Conservation (phyloP, 2,888 invertebrate species). For the Erynnis tages region DNA sequence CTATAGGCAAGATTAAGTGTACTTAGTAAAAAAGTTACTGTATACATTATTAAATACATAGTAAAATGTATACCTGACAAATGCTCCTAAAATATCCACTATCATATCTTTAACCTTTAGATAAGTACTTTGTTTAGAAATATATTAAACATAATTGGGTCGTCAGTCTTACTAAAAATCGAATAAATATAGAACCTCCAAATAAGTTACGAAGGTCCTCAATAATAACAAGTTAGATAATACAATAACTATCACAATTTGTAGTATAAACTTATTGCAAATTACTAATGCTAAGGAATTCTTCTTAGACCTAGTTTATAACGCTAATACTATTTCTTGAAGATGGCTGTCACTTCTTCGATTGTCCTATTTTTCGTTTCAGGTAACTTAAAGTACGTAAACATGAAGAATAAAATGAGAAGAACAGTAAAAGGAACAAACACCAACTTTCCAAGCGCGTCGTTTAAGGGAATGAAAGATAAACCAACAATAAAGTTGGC, state of each 20-base stretch:
- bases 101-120: conserved; percentile 34
- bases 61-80: conserved; percentile 18
- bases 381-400: conserved; percentile 72
- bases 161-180: conserved; percentile 64
- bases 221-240: conserved; percentile 34
- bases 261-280: conserved; percentile 55
- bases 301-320: conserved; percentile 36
- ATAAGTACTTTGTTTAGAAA: conserved; percentile 62
- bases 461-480: conserved; percentile 64
- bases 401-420: conserved; percentile 68
- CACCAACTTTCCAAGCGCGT: conserved; percentile 62
- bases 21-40: conserved; percentile 29
- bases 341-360: conserved; percentile 76
- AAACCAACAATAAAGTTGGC: conserved; percentile 78
- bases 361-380: conserved; percentile 77
- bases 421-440: conserved; percentile 73
- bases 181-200: conserved; percentile 31
- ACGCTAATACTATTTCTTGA: conserved; percentile 56
- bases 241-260: conserved; percentile 52
- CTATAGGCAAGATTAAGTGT: conserved; percentile 8
- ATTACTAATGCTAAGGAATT: conserved; percentile 54
- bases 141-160: conserved; percentile 51
- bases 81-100: conserved; percentile 10
- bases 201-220: conserved; percentile 27
- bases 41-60: conserved; percentile 20